Conservation (phyloP, 2,888 invertebrate genomes). For the Xylota sylvarum region DNA sequence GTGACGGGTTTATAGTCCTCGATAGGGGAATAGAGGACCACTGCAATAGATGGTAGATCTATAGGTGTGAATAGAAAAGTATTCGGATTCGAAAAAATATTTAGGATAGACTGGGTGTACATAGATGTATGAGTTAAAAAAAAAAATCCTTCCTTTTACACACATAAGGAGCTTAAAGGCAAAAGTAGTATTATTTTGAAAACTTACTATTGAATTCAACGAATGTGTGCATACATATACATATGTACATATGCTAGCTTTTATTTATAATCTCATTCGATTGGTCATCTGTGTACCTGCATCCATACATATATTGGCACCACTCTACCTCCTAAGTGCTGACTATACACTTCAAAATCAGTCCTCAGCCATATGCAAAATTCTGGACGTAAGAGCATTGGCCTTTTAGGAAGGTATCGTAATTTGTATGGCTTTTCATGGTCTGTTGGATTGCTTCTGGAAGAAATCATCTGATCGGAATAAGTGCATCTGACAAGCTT, state of each 20-base stretch:
- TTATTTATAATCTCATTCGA: not conserved
- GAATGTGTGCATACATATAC: no score
- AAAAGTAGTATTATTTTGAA: not conserved
- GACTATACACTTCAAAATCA: not conserved
- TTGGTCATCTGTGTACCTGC: not conserved
- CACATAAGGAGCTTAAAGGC: not conserved
- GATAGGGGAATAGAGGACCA: not conserved
- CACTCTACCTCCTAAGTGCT: not conserved
- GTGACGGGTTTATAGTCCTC: not conserved
- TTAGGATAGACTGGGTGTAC: not conserved
- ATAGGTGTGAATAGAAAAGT: not conserved
- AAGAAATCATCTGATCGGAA: not conserved
- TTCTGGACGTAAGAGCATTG: not conserved
- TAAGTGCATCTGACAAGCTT: no score
- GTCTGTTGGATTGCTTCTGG: not conserved
- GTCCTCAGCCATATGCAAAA: not conserved
- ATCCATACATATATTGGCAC: not conserved
- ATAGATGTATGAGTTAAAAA: not conserved
- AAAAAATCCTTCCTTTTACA: not conserved
- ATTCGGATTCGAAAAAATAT: constrained; percentile 19
- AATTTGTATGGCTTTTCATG: not conserved
- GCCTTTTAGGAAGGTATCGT: not conserved
- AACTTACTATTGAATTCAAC: no score
- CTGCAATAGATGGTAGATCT: not conserved
- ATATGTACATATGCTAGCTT: no score